phyloP scores from a whole-genome alignment of 1,140 invertebrate species.

The Leptopilina clavipes region DNA sequence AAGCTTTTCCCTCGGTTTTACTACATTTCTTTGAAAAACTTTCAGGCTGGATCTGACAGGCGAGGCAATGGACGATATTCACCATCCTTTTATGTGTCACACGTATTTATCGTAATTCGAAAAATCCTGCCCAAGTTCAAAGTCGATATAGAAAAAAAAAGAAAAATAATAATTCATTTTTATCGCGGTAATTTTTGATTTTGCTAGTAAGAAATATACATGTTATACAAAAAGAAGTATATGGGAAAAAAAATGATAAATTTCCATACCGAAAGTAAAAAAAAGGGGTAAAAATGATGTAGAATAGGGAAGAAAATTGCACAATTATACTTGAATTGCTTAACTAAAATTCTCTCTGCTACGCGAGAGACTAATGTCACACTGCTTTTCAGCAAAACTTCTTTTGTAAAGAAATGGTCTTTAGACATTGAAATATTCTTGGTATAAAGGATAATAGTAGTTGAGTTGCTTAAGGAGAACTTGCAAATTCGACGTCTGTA shows the following conservation, averaged over 20 bases:
- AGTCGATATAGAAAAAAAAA: background rate
- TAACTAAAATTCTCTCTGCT: background rate
- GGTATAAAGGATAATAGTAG: background rate
- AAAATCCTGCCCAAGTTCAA: constrained; percentile 29
- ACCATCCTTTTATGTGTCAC: constrained; percentile 28
- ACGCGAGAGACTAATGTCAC: background rate
- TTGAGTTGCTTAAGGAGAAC: constrained; percentile 1
- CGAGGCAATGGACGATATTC: constrained; percentile 24
- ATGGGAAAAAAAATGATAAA: background rate
- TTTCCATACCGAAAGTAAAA: background rate
- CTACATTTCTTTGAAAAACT: constrained; percentile 13
- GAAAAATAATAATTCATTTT: background rate
- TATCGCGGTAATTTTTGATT: background rate
- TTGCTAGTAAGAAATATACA: background rate
- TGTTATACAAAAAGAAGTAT: too few relatives aligned
- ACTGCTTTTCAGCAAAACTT: background rate
- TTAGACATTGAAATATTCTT: background rate
- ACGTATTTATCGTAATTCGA: constrained; percentile 34
- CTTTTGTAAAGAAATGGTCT: background rate
- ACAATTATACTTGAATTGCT: constrained; percentile 1
- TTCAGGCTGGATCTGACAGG: constrained; percentile 19
- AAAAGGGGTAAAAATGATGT: background rate
- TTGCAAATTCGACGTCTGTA: constrained; percentile 25
- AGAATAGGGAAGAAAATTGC: background rate
- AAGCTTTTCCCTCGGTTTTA: constrained; percentile 24